Conservation (phyloP, 1,140 invertebrate species). For the Lordiphosa stackelbergi region DNA sequence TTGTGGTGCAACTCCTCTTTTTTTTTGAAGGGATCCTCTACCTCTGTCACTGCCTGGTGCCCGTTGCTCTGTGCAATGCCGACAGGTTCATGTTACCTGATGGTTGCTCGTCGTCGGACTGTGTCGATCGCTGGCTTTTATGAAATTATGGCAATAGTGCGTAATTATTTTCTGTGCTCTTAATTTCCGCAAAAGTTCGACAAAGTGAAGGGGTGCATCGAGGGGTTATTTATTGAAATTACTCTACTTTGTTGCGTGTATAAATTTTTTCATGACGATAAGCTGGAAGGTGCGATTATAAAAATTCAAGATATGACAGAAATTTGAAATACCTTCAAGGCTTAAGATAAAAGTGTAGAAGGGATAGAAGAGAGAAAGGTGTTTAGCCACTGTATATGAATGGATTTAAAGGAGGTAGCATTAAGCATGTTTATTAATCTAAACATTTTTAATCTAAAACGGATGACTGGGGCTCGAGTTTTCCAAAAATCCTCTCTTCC, state of each 20-base stretch:
- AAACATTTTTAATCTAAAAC: too few species aligned
- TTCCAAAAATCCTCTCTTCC: too few species aligned
- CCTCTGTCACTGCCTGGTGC: slow-evolving; percentile 18
- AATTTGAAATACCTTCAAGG: too few species aligned
- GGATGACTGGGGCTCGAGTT: too few species aligned
- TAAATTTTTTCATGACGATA: too few species aligned
- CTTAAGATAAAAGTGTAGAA: too few species aligned
- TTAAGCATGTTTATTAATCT: too few species aligned
- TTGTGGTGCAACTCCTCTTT: slow-evolving; percentile 71
- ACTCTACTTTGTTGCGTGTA: not conserved
- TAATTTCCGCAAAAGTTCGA: slow-evolving; percentile 49
- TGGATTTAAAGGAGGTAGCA: too few species aligned
- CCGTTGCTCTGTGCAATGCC: slow-evolving; percentile 44
- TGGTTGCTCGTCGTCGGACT: slow-evolving; percentile 20
- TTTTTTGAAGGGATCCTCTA: slow-evolving; percentile 21
- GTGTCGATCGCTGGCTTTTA: slow-evolving; percentile 38
- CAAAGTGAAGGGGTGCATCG: slow-evolving; percentile 19
- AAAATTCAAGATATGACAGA: too few species aligned
- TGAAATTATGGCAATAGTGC: slow-evolving; percentile 75
- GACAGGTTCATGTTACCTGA: slow-evolving; percentile 70
- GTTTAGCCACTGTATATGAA: too few species aligned
- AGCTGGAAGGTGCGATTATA: too few species aligned
- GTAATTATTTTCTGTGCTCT: slow-evolving; percentile 77
- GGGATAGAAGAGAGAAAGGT: too few species aligned
- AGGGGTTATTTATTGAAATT: slow-evolving; percentile 58